A percentile compares a stretch with the other conserved stretches of the same genome.
Evolutionary conservation across 2,888 invertebrate species (phyloP).

Genomic region (Drosophila mimica): DNA sequence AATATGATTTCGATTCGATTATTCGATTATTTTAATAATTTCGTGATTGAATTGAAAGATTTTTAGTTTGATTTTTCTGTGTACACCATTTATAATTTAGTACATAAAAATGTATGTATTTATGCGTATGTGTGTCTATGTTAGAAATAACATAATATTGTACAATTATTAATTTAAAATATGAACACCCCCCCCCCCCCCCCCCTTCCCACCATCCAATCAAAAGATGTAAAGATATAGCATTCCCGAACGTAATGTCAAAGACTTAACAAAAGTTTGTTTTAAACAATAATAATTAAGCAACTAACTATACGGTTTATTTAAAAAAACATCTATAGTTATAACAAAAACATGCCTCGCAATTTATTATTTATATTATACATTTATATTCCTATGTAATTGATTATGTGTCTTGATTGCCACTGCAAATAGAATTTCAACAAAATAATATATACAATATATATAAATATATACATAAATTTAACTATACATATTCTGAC

Average conservation of each 20-base stretch:
- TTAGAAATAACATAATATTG: constrained; percentile 1
- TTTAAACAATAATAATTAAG: constrained; percentile 39
- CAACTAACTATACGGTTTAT: constrained; percentile 7
- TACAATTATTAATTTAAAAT: constrained; percentile 5
- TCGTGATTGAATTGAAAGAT: neutral
- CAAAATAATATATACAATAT: neutral
- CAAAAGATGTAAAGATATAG: constrained; percentile 9
- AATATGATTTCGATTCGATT: neutral
- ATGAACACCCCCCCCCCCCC: neutral
- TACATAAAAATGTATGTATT: neutral
- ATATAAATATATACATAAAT: neutral
- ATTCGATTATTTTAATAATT: constrained; percentile 2
- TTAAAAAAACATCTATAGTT: constrained; percentile 14
- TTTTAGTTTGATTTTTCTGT: neutral
- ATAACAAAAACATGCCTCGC: constrained; percentile 60
- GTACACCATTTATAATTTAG: neutral
- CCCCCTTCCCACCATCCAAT: neutral
- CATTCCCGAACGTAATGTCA: constrained; percentile 41
- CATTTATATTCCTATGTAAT: neutral
- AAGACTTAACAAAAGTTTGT: constrained; percentile 55
- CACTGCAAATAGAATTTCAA: neutral
- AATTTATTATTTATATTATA: constrained; percentile 37
- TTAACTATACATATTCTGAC: neutral
- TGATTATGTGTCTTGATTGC: constrained; percentile 13
- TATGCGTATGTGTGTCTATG: neutral